Evolutionary conservation across 2,113 vertebrate genomes (phyloP), one percentile per base, ranked within the genome.

Genomic region (cat (Felis catus)): DNA sequence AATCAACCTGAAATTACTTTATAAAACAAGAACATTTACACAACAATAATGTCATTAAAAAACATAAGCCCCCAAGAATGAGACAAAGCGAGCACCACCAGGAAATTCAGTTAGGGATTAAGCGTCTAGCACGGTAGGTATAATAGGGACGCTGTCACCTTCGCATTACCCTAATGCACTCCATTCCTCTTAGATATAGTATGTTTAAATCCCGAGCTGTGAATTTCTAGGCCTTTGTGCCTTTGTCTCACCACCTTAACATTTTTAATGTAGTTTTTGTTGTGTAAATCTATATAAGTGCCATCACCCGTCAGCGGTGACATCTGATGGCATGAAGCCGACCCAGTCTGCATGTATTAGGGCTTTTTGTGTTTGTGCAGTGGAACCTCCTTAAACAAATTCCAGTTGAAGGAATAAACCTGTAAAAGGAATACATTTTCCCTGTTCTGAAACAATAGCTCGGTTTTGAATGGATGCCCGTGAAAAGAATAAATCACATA

Each of bases 281-380:
- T 99, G 99, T 99, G 99, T 99, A 99, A 99, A 99, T 99, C 98
- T 99, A 98, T 98, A 98, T 99, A 99, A 99, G 98, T 99, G 98
- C 98, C 98, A 98, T 99, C 98, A 98, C 98, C 98, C 98, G 70
- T 99, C 99, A 99, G 98, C 97, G 3, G 45, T 99, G 99, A 99
- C 99, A 98, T 98, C 98, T 98, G 97, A 98, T 97, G 93, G 97
- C 79, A 74, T 89, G 97, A 91, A 84, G 98, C 94, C 98, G 98
- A 97, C 98, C 98, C 98, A 98, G 98, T 98, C 98, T 98, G 99
- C 98, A 98, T 99, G 98, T 98, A 98, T 99, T 98, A 98, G 97
- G 97, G 98, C 98, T 98, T 98, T 99, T 98, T 99, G 98, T 99
- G 95, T 99, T 98, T 98, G 98, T 98, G 98, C 98, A 98, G 96